These are phyloP conservation scores for Meta bourneti DNA, from an alignment of 2,888 invertebrate species.

Conservation along the genomic window DNA sequence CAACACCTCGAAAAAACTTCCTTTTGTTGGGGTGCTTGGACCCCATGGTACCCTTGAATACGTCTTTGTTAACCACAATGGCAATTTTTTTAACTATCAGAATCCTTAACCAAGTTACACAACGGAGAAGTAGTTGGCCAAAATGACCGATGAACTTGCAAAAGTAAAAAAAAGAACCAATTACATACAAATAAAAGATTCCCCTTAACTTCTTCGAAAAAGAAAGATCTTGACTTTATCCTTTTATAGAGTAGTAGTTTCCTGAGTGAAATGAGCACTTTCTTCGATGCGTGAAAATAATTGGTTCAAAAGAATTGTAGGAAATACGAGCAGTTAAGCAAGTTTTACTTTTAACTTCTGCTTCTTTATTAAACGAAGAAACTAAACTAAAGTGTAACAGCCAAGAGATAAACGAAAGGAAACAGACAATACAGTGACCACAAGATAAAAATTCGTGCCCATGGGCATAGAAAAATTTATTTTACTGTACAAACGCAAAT, in stretches of 20 bases:
- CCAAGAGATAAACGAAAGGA: background rate
- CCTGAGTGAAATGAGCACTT: conserved; percentile 18
- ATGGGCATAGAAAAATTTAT: too few relatives aligned
- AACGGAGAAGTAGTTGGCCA: background rate
- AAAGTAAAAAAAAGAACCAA: background rate
- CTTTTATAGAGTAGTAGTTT: conserved; percentile 20
- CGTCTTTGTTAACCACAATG: too few relatives aligned
- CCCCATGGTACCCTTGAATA: too few relatives aligned
- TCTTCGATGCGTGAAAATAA: conserved; percentile 55
- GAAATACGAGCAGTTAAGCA: conserved; percentile 49
- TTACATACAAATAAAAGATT: conserved; percentile 2
- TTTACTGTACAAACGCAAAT: too few relatives aligned
- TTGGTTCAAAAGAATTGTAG: conserved; percentile 47
- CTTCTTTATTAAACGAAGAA: conserved; percentile 12
- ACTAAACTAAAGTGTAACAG: conserved; percentile 6
- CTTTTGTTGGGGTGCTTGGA: too few relatives aligned
- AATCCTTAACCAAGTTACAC: too few relatives aligned
- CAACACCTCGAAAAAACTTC: too few relatives aligned
- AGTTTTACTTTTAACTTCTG: conserved; percentile 20
- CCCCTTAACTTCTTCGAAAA: background rate
- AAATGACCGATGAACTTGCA: background rate
- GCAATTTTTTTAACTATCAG: too few relatives aligned
- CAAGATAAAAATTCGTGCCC: too few relatives aligned
- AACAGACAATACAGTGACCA: background rate
- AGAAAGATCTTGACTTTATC: background rate